phyloP scores from a whole-genome alignment of 2,113 vertebrate species.

The Lampris megalopsis region DNA sequence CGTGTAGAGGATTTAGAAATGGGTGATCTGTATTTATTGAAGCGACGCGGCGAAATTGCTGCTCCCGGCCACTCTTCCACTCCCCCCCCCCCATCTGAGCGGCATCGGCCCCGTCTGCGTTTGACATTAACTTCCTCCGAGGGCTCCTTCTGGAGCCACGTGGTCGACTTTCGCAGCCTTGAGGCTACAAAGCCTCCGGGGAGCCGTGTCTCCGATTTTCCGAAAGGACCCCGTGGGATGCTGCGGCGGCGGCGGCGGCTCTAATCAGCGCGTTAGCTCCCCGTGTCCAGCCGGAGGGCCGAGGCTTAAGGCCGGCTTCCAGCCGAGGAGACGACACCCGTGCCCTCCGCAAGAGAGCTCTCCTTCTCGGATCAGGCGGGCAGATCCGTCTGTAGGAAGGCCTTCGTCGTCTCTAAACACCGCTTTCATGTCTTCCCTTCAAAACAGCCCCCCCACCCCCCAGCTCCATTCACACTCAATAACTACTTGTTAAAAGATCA shows the following conservation, averaged over 20 bases:
- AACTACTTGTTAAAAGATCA: conserved; percentile 39
- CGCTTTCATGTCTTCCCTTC: conserved; percentile 41
- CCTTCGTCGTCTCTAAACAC: conserved; percentile 35
- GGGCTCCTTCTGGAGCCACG: conserved; percentile 28
- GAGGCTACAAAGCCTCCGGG: conserved; percentile 5
- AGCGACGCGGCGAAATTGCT: conserved; percentile 19
- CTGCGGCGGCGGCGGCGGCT: conserved; percentile 47
- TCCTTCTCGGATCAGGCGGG: conserved; percentile 41
- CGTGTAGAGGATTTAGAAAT: conserved; percentile 17
- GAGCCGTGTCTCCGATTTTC: conserved; percentile 18
- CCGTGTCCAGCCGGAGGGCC: conserved; percentile 33
- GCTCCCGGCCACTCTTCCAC: conserved; percentile 29
- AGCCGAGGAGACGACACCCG: conserved; percentile 64
- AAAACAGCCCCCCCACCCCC: conserved; percentile 23
- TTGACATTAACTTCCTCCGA: not conserved
- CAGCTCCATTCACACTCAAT: conserved; percentile 45
- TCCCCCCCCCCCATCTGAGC: conserved; percentile 19
- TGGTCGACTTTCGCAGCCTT: not conserved
- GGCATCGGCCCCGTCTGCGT: conserved; percentile 20
- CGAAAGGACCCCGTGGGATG: conserved; percentile 45
- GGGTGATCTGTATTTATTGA: conserved; percentile 44
- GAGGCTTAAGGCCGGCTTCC: conserved; percentile 59
- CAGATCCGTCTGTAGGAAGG: conserved; percentile 59
- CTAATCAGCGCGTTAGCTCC: conserved; percentile 55
- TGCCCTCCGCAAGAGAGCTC: conserved; percentile 39